phyloP scores from a whole-genome alignment of 2,797 vertebrate genomes.

The Pelochelys cantorii region DNA sequence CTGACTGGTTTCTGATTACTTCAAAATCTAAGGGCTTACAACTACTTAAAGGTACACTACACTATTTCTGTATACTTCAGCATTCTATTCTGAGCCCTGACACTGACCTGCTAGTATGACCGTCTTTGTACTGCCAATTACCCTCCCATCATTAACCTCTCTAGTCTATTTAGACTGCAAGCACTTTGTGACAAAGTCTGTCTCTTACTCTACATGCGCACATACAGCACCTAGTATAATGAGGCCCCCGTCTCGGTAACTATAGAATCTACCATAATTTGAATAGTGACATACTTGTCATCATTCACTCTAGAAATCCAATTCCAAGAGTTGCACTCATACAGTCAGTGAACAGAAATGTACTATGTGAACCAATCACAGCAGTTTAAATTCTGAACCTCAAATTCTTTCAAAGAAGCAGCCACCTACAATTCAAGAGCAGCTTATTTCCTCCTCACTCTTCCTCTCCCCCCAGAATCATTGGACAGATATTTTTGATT shows the following conservation, averaged over 20 bases:
- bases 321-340: not conserved
- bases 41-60: not conserved
- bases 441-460: not conserved
- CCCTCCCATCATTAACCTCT: not conserved
- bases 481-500: not conserved
- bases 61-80: not conserved
- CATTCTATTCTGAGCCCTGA: not conserved
- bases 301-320: not conserved
- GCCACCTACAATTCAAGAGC: not conserved
- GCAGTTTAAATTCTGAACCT: not conserved
- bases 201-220: not conserved
- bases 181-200: not conserved
- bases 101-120: not conserved
- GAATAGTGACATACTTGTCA: not conserved
- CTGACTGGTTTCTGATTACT: not conserved
- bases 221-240: not conserved
- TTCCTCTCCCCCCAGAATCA: not conserved
- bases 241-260: not conserved
- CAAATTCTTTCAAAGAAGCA: not conserved
- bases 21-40: not conserved
- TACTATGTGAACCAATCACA: not conserved
- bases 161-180: not conserved
- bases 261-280: not conserved
- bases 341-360: not conserved
- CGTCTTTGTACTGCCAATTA: not conserved